Base-by-base conservation (phyloP, 2,113 vertebrate genomes). In the Lota lota region DNA sequence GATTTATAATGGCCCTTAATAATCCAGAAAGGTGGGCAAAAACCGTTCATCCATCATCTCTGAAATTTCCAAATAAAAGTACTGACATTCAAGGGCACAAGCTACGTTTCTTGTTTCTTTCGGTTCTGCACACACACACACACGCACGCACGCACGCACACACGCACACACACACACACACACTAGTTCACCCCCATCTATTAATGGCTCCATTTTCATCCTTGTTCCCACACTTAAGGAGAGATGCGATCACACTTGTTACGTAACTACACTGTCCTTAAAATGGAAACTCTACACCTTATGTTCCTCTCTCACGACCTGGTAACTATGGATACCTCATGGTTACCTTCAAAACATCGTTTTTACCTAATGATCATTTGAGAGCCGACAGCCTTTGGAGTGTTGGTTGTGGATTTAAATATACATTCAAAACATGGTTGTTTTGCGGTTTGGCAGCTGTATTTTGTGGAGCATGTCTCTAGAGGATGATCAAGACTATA, bases 201-300 rank as follows among this genome's bases (percentile, higher is more conserved):
- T 80, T 84, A 80, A 83, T 81, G 73, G 76, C 62, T 47, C 76
- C 70, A 82, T 79, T 79, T 81, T 79, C 28, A 33, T 74, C 80
- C 66, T 74, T 67, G 65, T 82, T 85, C 77, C 54, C 76, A 81
- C 75, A n/a, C 19, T 16, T 33, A 33, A 33, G 60, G 12, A 68
- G 61, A 76, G 62, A 80, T 51, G 74, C n/a, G 67, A 82, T 81
- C 74, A 70, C 81, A 75, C 50, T 67, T 19, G 66, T 86, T 84
- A 79, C 0, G n/a, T 83, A 84, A 87, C 77, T 51, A 56, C n/a
- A 7, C 28, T 33, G 28, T 33, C 28, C 28, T 33, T 33, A 3
- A 33, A 3, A 33, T 3, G 3, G 3, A 33, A 33, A 33, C 28
- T 33, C 28, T 33, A 33, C 3, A 3, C 28, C 28, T 3, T 33